A percentile compares a stretch with the other conserved stretches of the same genome.
phyloP scores from a whole-genome alignment of 2,113 vertebrate genomes.

The Zosterops lateralis region DNA sequence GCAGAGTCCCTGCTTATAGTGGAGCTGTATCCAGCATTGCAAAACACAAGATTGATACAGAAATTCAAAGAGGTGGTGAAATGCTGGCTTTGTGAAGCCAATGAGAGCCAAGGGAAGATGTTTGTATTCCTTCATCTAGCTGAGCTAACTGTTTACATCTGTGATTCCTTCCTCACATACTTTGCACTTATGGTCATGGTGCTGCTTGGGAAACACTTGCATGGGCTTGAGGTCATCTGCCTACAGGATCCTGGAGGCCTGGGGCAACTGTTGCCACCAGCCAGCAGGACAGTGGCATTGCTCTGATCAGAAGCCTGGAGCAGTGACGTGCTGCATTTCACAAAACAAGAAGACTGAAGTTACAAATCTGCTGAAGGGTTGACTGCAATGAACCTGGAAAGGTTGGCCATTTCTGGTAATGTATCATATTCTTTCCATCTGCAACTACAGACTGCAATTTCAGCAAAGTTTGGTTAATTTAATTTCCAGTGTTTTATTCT shows the following conservation, averaged over 20 bases:
- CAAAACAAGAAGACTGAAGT: neutral
- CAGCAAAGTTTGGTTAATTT: constrained; percentile 1
- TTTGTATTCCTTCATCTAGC: neutral
- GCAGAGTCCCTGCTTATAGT: neutral
- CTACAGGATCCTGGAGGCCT: neutral
- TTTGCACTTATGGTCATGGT: neutral
- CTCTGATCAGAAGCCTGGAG: neutral
- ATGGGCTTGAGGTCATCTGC: neutral
- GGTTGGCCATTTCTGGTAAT: neutral
- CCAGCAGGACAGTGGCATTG: neutral
- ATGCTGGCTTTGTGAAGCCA: neutral
- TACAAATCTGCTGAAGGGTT: neutral
- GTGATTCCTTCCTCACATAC: neutral
- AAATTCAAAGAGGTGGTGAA: neutral
- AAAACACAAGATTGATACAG: neutral
- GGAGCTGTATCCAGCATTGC: neutral
- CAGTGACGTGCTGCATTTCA: neutral
- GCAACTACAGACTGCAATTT: neutral
- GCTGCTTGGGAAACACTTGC: neutral
- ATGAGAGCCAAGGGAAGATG: neutral
- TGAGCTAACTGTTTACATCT: neutral
- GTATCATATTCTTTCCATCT: neutral
- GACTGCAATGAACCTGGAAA: neutral
- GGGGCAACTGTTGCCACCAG: neutral
- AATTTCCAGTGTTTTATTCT: neutral